Base-by-base conservation (phyloP, 2,888 invertebrate species). In the Dinocampus coccinellae region DNA sequence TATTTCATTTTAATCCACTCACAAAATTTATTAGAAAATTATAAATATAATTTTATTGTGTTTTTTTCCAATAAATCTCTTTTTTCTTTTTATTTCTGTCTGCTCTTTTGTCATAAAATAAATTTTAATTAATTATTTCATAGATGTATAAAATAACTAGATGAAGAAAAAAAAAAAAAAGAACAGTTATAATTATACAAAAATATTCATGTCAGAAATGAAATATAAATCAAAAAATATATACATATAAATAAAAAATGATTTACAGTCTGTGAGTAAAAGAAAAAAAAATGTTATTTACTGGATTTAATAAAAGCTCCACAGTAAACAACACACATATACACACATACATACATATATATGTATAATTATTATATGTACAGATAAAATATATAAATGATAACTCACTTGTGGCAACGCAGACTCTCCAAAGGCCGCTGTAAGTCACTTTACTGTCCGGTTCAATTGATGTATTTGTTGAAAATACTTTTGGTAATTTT, bases 391-490 rank as follows among this genome's bases (percentile, higher is more conserved):
- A 34, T 11, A 42, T 26, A 16, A 33, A 64, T 20, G 69, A 64
- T 62, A 69, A 93, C 94, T 93, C 86, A 94, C 94, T 93, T 81
- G 93, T 92, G 61, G 93, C 93, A 82, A 92, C 92, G 88, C 95
- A 95, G 84, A 95, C 91, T 80, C 91, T 91, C 94, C 94, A 95
- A 64, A 95, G 88, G 60, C 95, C 95, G n/a, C 94, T 94, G 39
- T 94, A 91, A 34, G 95, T 95, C 85, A 92, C 90, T 84, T 94
- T 94, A 69, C 93, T 91, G 80, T 92, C 92, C 81, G 91, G 91
- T 77, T 92, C 92, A 9, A 91, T 92, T 0, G 95, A 94, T 6
- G 94, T 93, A 87, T 95, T 96, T 87, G 92, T 93, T 33, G 84
- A 78, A 36, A 81, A 77, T 11, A 92, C 91, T 88, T 93, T 95